Conservation (phyloP, 2,888 invertebrate species). For the Elaeidobius kamerunicus region DNA sequence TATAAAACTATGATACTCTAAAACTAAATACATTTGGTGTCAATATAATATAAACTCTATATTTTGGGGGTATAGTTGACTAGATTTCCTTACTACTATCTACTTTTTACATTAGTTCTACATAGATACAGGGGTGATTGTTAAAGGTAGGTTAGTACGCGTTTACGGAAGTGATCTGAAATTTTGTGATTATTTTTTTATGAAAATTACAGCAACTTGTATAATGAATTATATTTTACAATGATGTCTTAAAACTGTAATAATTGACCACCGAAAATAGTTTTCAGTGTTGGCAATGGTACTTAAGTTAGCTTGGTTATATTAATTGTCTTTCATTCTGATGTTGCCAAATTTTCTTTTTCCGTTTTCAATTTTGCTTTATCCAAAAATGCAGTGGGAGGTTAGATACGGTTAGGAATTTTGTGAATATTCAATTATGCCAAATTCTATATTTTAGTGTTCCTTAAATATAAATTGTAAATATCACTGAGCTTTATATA, state of each 20-base stretch:
- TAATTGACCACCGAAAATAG: background rate
- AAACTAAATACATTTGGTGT: slow-evolving; percentile 16
- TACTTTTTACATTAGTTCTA: slow-evolving; percentile 16
- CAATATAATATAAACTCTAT: slow-evolving; percentile 15
- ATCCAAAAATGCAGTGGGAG: background rate
- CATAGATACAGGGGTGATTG: slow-evolving; percentile 3
- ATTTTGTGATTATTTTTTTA: background rate
- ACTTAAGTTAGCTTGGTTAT: slow-evolving; percentile 40
- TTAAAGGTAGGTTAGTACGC: background rate
- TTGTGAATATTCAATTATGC: no score
- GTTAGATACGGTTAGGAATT: background rate
- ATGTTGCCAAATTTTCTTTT: slow-evolving; percentile 22
- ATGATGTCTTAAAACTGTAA: background rate
- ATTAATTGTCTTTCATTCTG: slow-evolving; percentile 9
- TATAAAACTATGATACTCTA: slow-evolving; percentile 4
- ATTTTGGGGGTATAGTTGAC: slow-evolving; percentile 24
- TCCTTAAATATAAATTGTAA: no score
- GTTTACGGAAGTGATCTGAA: background rate
- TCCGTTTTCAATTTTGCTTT: slow-evolving; percentile 6
- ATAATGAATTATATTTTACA: background rate
- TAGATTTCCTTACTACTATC: slow-evolving; percentile 17
- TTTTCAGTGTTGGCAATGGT: slow-evolving; percentile 36
- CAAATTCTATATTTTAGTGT: no score
- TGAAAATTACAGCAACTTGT: background rate
- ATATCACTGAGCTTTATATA: no score